These are phyloP conservation scores for Platerodrilus igneus DNA, from an alignment of 2,888 invertebrate genomes.

Conservation along the genomic window DNA sequence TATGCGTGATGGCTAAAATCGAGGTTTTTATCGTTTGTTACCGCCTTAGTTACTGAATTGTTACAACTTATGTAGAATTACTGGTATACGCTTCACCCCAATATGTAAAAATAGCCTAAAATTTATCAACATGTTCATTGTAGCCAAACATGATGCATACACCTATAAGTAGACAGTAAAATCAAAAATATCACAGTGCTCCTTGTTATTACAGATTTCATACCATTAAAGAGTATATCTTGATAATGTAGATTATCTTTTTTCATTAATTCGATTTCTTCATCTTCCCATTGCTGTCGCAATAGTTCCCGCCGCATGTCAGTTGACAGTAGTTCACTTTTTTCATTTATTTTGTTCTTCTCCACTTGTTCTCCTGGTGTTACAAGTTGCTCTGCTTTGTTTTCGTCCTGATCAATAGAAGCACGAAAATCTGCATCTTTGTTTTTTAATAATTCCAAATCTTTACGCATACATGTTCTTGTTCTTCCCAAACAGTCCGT, in stretches of 20 bases:
- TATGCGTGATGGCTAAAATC: no score
- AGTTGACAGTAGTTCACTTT: conserved; percentile 48
- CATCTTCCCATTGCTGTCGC: conserved; percentile 82
- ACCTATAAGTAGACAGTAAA: no score
- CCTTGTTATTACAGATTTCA: conserved; percentile 34
- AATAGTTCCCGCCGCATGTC: conserved; percentile 64
- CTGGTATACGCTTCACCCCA: no score
- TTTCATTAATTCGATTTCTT: conserved; percentile 66
- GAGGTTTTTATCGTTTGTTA: no score
- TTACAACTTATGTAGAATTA: no score
- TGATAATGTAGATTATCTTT: conserved; percentile 85
- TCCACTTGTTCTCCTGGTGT: conserved; percentile 14
- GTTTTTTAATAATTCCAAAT: conserved; percentile 62
- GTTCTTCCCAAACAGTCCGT: conserved; percentile 84
- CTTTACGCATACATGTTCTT: conserved; percentile 74
- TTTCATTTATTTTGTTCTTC: conserved; percentile 32
- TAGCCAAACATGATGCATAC: no score
- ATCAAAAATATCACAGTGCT: neutral
- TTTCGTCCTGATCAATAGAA: conserved; percentile 36
- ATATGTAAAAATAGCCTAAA: no score
- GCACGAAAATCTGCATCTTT: conserved; percentile 55
- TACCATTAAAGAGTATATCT: conserved; percentile 84
- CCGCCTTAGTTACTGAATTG: no score
- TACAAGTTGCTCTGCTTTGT: conserved; percentile 22
- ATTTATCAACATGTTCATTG: no score